Evolutionary conservation across 2,113 vertebrate species (phyloP).

Genomic region (Lepidothrix coronata): DNA sequence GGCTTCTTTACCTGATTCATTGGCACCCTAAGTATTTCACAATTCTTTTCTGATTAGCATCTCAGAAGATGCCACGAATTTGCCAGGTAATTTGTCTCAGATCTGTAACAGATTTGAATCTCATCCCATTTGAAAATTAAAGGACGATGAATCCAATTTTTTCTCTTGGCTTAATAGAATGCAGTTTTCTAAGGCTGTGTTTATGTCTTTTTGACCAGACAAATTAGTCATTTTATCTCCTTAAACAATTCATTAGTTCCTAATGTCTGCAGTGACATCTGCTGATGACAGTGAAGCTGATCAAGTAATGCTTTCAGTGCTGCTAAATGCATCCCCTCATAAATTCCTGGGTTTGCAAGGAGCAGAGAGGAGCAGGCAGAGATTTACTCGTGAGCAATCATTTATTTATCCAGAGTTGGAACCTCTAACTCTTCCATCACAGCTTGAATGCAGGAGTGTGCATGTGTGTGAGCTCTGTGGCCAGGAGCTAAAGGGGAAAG

Average conservation of each 20-base stretch:
- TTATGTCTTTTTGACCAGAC: constrained; percentile 69
- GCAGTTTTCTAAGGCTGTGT: constrained; percentile 58
- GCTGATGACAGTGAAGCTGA: constrained; percentile 73
- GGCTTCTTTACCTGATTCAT: constrained; percentile 44
- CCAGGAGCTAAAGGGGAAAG: neutral
- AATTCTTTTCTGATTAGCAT: constrained; percentile 34
- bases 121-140: constrained; percentile 68
- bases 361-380: neutral
- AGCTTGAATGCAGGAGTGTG: neutral
- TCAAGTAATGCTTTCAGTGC: constrained; percentile 64
- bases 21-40: neutral
- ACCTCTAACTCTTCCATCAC: neutral
- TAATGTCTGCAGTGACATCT: constrained; percentile 76
- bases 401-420: neutral
- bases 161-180: constrained; percentile 59
- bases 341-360: constrained; percentile 4
- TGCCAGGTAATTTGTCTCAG: constrained; percentile 58
- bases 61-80: constrained; percentile 54
- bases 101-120: constrained; percentile 66
- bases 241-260: constrained; percentile 75
- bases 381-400: neutral
- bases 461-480: neutral
- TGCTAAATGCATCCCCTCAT: constrained; percentile 64
- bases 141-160: constrained; percentile 58
- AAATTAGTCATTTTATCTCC: constrained; percentile 71